Evolutionary conservation across 2,797 vertebrate species (phyloP), one percentile per base, ranked within the genome.

Genomic region (Galago senegalensis): DNA sequence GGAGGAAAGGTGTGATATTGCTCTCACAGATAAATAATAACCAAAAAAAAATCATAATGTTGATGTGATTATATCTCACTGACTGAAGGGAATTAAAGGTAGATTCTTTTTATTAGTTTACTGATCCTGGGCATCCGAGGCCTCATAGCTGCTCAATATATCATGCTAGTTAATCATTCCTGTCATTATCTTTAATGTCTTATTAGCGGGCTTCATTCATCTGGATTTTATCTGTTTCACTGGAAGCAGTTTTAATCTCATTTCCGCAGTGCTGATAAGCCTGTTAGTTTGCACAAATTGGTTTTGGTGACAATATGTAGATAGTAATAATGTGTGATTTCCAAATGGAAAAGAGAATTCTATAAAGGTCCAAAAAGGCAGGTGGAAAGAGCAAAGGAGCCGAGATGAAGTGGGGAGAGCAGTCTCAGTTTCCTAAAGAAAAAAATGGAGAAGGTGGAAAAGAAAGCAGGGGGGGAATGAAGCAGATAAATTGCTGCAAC

Each of bases 211-310:
- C 86, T 97, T 96, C 89, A 4, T 94, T 97, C 82, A 95, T 97
- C 88, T 79, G 83, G 87, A 96, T 97, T 98, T 95, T 90, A 97
- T 97, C 83, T 90, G 91, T 97, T 98, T 94, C 89, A 72, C 21
- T 97, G 97, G 67, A 97, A 98, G 90, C 86, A 40, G 73, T 97
- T 98, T 98, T 93, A 97, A 97, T 97, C 97, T 98, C 94, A 84
- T 82, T 97, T 98, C 95, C 63, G 86, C 67, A 23, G 86, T 63
- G 16, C 92, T 91, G 98, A 96, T 93, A 91, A 97, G 98, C 89
- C 5, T 93, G 92, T 98, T 97, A 84, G 86, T 96, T 97, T 97
- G 97, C 97, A 98, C 95, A 96, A 91, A 96, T 76, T 95, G 31
- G 86, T 98, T 98, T 96, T 94, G 58, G 95, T 73, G 96, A 97